A percentile compares a stretch with the other conserved stretches of the same genome.
Conservation (phyloP, 2,113 vertebrate genomes). For the Nansenia antarctica region DNA sequence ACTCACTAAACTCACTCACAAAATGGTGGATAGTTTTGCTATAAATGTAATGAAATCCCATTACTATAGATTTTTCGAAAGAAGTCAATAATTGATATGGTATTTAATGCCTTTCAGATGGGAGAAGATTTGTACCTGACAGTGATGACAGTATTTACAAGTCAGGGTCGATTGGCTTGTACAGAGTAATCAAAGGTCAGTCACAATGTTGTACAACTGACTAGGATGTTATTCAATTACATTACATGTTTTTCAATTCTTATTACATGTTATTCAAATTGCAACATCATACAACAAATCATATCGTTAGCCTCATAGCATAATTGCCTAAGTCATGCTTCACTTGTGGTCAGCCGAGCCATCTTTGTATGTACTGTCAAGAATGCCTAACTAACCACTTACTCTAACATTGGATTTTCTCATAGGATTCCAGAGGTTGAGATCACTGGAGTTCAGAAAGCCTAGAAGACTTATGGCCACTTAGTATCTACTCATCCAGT, state of each 20-base stretch:
- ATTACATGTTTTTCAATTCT: background rate
- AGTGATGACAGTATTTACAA: constrained; percentile 42
- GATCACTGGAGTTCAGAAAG: constrained; percentile 38
- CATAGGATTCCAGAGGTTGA: constrained; percentile 58
- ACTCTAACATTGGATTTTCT: background rate
- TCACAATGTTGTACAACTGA: background rate
- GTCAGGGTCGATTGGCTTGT: constrained; percentile 57
- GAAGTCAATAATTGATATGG: background rate
- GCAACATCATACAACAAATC: background rate
- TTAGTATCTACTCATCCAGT: constrained; percentile 45
- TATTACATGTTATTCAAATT: background rate
- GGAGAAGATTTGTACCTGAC: constrained; percentile 67
- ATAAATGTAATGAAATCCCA: too few species aligned
- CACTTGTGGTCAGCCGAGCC: background rate
- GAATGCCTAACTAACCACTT: background rate
- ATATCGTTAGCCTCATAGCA: too few species aligned
- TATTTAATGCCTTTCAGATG: constrained; percentile 54
- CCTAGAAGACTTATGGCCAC: constrained; percentile 40
- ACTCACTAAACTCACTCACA: too few species aligned
- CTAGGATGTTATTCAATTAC: background rate
- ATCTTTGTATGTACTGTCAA: background rate
- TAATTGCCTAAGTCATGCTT: background rate
- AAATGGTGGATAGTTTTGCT: too few species aligned
- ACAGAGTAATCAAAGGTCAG: constrained; percentile 63
- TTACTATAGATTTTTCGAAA: too few species aligned